A percentile compares a stretch with the other conserved stretches of the same genome.
phyloP scores from a whole-genome alignment of 92 coral and sea anemone species.

The Plumapathes pennacea region DNA sequence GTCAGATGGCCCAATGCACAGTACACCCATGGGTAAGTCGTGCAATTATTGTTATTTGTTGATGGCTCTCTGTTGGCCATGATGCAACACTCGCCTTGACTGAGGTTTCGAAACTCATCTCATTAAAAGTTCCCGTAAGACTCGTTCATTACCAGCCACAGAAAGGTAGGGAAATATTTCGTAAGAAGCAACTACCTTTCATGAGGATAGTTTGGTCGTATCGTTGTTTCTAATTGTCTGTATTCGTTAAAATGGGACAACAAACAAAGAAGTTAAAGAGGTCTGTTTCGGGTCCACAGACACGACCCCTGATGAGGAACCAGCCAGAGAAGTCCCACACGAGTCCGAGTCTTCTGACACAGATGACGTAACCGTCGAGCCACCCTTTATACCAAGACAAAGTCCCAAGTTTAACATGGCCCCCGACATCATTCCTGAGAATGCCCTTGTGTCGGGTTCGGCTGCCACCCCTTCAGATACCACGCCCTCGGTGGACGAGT shows the following conservation, averaged over 20 bases:
- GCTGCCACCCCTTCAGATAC: constrained; percentile 54
- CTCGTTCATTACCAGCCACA: not conserved
- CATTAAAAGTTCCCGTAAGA: not conserved
- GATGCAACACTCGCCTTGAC: not conserved
- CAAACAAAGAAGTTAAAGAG: not conserved
- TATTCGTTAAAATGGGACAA: not conserved
- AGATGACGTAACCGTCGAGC: constrained; percentile 67
- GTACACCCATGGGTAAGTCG: constrained; percentile 93
- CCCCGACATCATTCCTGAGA: constrained; percentile 66
- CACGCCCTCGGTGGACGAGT: constrained; percentile 59
- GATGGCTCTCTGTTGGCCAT: not conserved
- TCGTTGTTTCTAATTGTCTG: no score
- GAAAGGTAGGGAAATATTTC: not conserved
- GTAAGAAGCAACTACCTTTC: no score
- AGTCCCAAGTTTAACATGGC: constrained; percentile 47
- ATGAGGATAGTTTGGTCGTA: no score
- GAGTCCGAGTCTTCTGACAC: constrained; percentile 82
- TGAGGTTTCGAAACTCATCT: not conserved
- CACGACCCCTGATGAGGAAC: constrained; percentile 83
- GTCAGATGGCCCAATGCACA: constrained; percentile 99
- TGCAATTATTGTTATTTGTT: no score
- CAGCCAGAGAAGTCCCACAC: constrained; percentile 28
- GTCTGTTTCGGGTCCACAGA: constrained; percentile 34
- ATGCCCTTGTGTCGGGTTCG: constrained; percentile 62
- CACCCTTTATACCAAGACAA: constrained; percentile 23